Evolutionary conservation across 2,113 vertebrate genomes (phyloP).

Genomic region (Heterochromis multidens): DNA sequence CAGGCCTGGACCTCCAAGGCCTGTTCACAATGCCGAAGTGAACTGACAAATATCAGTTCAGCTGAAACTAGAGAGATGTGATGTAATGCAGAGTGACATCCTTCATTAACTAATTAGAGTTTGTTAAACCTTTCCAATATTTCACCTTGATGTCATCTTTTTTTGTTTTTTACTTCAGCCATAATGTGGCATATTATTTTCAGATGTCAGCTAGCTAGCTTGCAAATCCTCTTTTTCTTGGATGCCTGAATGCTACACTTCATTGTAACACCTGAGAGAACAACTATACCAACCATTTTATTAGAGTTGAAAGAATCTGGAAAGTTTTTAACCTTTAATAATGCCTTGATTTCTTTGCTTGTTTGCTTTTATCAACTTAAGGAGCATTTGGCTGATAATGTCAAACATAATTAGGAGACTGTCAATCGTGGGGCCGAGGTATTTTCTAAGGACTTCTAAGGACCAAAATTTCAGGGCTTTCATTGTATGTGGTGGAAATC

Average conservation of each 20-base stretch:
- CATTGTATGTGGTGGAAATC: neutral
- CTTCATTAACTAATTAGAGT: neutral
- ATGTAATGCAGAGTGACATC: neutral
- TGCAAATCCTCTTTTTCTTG: neutral
- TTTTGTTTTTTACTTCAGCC: neutral
- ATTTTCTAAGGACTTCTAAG: too few species aligned
- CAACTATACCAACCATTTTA: too few species aligned
- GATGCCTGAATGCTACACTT: neutral
- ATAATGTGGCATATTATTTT: neutral
- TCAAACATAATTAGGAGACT: neutral
- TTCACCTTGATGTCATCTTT: neutral
- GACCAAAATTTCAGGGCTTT: neutral
- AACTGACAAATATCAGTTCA: neutral
- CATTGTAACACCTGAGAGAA: neutral
- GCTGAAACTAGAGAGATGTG: neutral
- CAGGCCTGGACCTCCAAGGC: neutral
- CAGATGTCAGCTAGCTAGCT: neutral
- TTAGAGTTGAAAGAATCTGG: too few species aligned
- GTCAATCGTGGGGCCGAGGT: too few species aligned
- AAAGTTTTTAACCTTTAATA: neutral
- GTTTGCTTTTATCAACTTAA: fast-evolving
- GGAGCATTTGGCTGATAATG: neutral
- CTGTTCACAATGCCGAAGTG: too few species aligned
- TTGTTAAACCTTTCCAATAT: neutral
- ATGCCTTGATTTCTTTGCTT: neutral